Evolutionary conservation across 2,888 invertebrate species (phyloP), one percentile per base, ranked within the genome.

Genomic region (Andrena flavipes): DNA sequence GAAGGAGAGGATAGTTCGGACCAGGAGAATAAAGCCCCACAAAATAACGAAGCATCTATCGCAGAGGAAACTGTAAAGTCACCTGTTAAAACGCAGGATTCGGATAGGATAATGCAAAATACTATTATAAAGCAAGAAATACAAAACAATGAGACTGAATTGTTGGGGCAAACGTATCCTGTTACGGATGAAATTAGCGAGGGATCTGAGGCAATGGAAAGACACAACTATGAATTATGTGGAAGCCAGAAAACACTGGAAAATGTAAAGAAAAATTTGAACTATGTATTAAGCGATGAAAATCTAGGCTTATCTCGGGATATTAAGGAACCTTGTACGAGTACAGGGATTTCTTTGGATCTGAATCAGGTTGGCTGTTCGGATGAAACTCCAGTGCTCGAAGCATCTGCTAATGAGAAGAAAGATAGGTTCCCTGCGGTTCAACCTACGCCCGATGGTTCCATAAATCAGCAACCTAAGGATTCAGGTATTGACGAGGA

Each of bases 401-500:
- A 13, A 48, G 29, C 10, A 23, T n/a, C 42, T 20, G 2, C 8
- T 6, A n/a, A 59, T 1, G 6, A 30, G 10, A 7, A n/a, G 0
- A 26, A 60, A 48, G 33, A 23, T 6, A 16, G 30, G 7, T 7
- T n/a, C 49, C 29, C 0, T 20, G 8, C 10, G 16, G 49, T 23
- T 16, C 51, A 76, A 2, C 2, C 63, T 65, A 48, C 16, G 0
- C 1, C 26, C 16, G n/a, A 16, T 42, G 6, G 2, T 5, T 70
- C 2, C 3, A 60, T 20, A 42, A 8, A 72, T 23, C 76, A 42
- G 13, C 42, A 78, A 8, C 77, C 70, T n/a, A 84, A 84, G n/a
- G 85, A 87, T 62, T 88, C 89, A 1, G 87, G 84, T 10, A 85
- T 88, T 3, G 87, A 88, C 26, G 87, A 90, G 20, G 84, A 89